A percentile compares a stretch with the other conserved stretches of the same genome.
These are phyloP conservation scores for Meteorus colon DNA, from an alignment of 2,888 invertebrate genomes.

Conservation along the genomic window DNA sequence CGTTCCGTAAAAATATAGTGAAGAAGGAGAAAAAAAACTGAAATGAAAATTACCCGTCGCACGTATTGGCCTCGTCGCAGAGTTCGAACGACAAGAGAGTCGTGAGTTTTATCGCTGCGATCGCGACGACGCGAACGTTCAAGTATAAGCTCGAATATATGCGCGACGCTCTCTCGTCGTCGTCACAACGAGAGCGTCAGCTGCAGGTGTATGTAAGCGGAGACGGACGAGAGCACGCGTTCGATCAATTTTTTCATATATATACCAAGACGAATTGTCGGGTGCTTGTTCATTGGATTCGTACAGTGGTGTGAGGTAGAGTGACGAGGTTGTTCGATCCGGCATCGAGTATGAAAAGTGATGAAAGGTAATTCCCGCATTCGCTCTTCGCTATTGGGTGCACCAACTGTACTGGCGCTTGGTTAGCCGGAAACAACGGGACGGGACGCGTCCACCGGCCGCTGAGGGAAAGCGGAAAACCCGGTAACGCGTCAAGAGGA, in stretches of 20 bases:
- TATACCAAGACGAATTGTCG: constrained; percentile 36
- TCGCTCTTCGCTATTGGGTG: neutral
- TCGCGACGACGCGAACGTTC: constrained; percentile 21
- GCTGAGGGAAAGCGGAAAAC: constrained; percentile 16
- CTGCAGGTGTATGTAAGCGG: constrained; percentile 20
- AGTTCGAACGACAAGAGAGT: constrained; percentile 41
- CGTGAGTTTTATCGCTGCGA: constrained; percentile 41
- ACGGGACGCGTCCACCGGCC: constrained; percentile 14
- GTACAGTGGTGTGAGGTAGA: neutral
- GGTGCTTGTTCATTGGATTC: constrained; percentile 3
- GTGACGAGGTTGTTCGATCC: neutral
- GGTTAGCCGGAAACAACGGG: constrained; percentile 34
- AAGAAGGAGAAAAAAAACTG: constrained; percentile 18
- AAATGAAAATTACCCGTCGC: constrained; percentile 40
- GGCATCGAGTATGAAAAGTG: constrained; percentile 23
- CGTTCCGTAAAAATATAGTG: constrained; percentile 17
- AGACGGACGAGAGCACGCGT: constrained; percentile 38
- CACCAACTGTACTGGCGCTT: neutral
- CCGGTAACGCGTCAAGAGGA: neutral
- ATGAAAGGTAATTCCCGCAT: constrained; percentile 25
- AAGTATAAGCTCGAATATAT: constrained; percentile 37
- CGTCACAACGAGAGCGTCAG: constrained; percentile 6
- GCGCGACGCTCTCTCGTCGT: neutral
- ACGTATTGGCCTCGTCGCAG: constrained; percentile 42
- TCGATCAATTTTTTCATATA: constrained; percentile 42